Base-by-base conservation (phyloP, 2,113 vertebrate species). In the Peucedramus taeniatus region DNA sequence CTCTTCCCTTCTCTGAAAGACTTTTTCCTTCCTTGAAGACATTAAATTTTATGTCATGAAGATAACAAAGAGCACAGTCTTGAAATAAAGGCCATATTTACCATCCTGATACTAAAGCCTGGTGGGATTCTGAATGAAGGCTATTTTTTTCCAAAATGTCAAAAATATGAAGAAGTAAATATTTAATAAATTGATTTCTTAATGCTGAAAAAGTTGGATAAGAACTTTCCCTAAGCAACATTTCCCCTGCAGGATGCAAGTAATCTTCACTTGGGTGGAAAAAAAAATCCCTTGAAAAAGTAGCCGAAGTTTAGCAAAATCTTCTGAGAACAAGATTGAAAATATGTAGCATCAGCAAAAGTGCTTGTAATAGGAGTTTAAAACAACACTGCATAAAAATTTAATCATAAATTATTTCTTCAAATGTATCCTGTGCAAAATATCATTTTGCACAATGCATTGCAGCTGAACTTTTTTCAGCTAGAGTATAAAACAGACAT, bases 381-480 rank as follows among this genome's bases (percentile, higher is more conserved):
- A 92, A 68, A 93, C 31, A 95, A 47, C 47, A 81, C 12, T 74
- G 54, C 17, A 5, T 63, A 88, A 91, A 89, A 94, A 77, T 28
- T 47, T 64, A 45, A 66, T 53, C 56, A 86, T 80, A 85, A 95
- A 90, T 54, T 91, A 80, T 81, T 93, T 90, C 70, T 90, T 88
- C 54, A 88, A 77, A 80, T 80, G 14, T 74, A 70, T 50, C 82
- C 75, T 64, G 56, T 77, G 51, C 66, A 88, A 93, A 95, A 83
- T 79, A 91, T 59, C 50, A n/a, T 88, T 87, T 90, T 94, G 87
- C 81, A 94, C 70, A 82, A 78, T 71, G 50, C 35, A 54, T 90
- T 95, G 45, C 54, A 90, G 88, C 23, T 86, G 88, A 96, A 75
- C 68, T 51, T 90, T 85, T 96, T 86, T 11, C 88, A 95, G 59